phyloP scores from a whole-genome alignment of 2,797 vertebrate species.

The Podarcis lilfordi region DNA sequence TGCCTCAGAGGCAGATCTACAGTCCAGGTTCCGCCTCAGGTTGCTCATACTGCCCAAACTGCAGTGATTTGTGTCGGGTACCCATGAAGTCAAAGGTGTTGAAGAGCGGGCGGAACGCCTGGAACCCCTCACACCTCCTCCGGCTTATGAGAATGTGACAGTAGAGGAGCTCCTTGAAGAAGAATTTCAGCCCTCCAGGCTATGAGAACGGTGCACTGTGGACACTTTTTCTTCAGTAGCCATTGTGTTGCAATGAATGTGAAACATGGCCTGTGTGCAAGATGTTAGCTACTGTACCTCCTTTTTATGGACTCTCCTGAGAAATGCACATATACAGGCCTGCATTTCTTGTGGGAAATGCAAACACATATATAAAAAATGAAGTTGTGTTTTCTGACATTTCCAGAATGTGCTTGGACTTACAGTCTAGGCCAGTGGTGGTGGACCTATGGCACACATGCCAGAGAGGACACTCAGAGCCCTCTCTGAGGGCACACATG shows the following conservation, averaged over 20 bases:
- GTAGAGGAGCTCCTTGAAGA: constrained; percentile 66
- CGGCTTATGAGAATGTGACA: constrained; percentile 70
- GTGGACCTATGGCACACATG: no score
- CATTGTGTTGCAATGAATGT: no score
- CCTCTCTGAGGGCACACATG: no score
- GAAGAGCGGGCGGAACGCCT: constrained; percentile 47
- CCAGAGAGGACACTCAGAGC: no score
- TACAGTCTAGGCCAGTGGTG: not conserved
- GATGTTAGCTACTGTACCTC: no score
- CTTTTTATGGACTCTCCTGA: no score
- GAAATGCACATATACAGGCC: not conserved
- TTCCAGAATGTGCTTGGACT: not conserved
- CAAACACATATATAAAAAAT: not conserved
- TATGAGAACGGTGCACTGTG: not conserved
- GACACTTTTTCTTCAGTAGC: not conserved
- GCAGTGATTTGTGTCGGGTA: constrained; percentile 61
- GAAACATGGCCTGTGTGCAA: no score
- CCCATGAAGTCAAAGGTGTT: constrained; percentile 65
- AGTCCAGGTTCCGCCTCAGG: constrained; percentile 47
- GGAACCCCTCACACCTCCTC: constrained; percentile 80
- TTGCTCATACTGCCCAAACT: constrained; percentile 57
- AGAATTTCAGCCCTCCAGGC: constrained; percentile 11
- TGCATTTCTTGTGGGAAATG: no score
- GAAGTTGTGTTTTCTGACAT: not conserved
- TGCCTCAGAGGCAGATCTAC: not conserved